phyloP scores from a whole-genome alignment of 2,888 invertebrate genomes.

The Himalopsyche japonica region DNA sequence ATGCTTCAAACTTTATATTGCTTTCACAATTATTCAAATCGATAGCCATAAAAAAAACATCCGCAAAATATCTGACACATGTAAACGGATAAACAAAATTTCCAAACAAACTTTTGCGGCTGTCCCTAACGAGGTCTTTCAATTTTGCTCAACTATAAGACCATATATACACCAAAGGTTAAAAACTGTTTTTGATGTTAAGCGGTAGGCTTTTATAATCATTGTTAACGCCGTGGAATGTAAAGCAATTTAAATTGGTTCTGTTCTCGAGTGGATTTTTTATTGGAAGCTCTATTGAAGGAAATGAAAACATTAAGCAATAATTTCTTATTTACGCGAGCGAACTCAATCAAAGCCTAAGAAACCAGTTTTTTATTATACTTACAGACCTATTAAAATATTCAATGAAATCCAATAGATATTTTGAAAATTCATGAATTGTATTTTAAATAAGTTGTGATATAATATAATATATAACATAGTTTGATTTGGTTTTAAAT shows the following conservation, averaged over 20 bases:
- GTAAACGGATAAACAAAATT: background rate
- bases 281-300: background rate
- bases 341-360: background rate
- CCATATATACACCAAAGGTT: background rate
- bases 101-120: background rate
- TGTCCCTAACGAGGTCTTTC: background rate
- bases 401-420: too few relatives aligned
- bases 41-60: background rate
- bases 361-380: too few relatives aligned
- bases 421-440: too few relatives aligned
- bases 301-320: background rate
- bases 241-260: background rate
- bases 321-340: background rate
- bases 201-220: background rate
- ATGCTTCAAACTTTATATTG: too few relatives aligned
- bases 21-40: too few relatives aligned
- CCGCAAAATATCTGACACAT: background rate
- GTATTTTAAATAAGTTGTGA: too few relatives aligned
- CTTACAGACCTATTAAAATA: too few relatives aligned
- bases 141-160: background rate
- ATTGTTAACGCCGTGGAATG: background rate
- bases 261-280: background rate
- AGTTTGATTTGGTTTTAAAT: too few relatives aligned
- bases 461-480: too few relatives aligned
- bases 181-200: constrained; percentile 1